A percentile compares a stretch with the other conserved stretches of the same genome.
Conservation (phyloP, 2,888 invertebrate species). For the Callimorpha dominula region DNA sequence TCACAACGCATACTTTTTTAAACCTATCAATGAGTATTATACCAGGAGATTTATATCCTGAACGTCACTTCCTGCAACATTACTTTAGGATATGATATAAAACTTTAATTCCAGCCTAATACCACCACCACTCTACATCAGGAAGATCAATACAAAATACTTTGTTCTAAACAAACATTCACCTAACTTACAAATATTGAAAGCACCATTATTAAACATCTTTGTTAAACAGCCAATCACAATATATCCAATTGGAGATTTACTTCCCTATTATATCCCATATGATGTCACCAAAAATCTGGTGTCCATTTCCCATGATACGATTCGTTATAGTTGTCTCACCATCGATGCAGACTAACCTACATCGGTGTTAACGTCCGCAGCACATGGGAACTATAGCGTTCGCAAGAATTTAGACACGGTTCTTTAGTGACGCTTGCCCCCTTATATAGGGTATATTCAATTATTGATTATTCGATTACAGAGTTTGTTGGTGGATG, state of each 20-base stretch:
- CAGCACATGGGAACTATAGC: slow-evolving; percentile 71
- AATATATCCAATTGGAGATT: neutral
- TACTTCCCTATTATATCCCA: neutral
- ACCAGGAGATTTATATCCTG: too few species aligned
- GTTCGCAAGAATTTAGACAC: slow-evolving; percentile 75
- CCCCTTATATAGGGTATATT: slow-evolving; percentile 18
- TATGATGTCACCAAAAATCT: slow-evolving; percentile 48
- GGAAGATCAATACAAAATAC: too few species aligned
- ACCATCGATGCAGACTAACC: slow-evolving; percentile 60
- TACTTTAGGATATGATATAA: too few species aligned
- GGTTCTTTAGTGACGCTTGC: slow-evolving; percentile 64
- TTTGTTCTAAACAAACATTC: too few species aligned
- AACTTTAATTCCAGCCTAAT: too few species aligned
- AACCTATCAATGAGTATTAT: too few species aligned
- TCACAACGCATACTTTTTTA: too few species aligned
- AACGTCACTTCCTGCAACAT: too few species aligned
- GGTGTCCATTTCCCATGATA: slow-evolving; percentile 68
- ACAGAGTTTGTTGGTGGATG: neutral
- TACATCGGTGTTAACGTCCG: slow-evolving; percentile 53
- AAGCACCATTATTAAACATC: too few species aligned
- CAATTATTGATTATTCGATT: slow-evolving; percentile 21
- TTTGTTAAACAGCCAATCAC: neutral
- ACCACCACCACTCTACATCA: too few species aligned
- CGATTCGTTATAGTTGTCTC: slow-evolving; percentile 66
- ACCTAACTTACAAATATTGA: too few species aligned